These are phyloP conservation scores for Raja brachyura DNA, from an alignment of 2,113 vertebrate genomes.

Conservation along the genomic window DNA sequence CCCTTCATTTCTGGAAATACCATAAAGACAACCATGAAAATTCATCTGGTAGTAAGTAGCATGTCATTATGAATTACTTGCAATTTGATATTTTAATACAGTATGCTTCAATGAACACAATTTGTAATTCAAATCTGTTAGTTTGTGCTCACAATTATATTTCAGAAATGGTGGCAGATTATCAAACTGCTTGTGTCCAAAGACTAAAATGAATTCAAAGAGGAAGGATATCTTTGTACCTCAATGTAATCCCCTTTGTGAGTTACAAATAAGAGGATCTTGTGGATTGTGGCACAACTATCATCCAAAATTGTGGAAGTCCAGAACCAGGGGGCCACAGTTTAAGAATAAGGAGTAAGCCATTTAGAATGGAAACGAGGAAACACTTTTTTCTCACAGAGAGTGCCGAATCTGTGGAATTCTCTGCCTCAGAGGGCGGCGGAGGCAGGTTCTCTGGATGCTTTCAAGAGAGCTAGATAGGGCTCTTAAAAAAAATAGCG, in stretches of 20 bases:
- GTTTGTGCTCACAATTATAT: not conserved
- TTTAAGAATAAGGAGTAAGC: too few species aligned
- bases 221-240: not conserved
- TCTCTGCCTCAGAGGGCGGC: too few species aligned
- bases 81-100: not conserved
- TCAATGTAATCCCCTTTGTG: not conserved
- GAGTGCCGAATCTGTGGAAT: too few species aligned
- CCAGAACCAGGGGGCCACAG: too few species aligned
- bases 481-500: too few species aligned
- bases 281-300: not conserved
- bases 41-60: conserved; percentile 2
- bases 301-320: too few species aligned
- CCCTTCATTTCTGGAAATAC: conserved; percentile 26
- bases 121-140: not conserved
- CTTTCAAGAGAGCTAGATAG: too few species aligned
- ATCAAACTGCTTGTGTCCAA: not conserved
- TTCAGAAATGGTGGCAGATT: not conserved
- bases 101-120: not conserved
- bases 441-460: too few species aligned
- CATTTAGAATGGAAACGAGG: too few species aligned
- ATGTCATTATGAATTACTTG: not conserved
- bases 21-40: conserved; percentile 18
- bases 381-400: too few species aligned
- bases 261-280: not conserved
- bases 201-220: not conserved